Conservation (phyloP, 2,888 invertebrate genomes). For the Campaea margaritaria region DNA sequence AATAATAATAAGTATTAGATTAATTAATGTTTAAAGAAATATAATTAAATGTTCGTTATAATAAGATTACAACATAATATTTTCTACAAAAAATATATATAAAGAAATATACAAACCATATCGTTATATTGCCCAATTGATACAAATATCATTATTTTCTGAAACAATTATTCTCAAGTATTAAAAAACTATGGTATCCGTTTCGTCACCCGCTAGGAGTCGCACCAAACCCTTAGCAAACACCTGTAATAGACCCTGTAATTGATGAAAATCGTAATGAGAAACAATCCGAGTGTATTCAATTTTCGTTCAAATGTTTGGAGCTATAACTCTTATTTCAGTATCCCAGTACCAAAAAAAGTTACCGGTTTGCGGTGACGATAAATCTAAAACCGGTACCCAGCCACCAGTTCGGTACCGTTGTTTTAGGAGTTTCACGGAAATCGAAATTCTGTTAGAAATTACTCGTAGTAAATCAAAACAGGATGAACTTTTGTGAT, state of each 20-base stretch:
- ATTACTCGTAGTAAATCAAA: conserved; percentile 44
- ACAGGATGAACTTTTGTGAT: conserved; percentile 40
- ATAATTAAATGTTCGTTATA: too few species aligned
- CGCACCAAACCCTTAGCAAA: conserved; percentile 14
- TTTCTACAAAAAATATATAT: too few species aligned
- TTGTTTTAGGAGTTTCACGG: conserved; percentile 42
- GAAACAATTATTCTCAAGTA: not conserved
- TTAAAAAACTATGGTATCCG: not conserved
- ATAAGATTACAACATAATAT: too few species aligned
- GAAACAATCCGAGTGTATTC: conserved; percentile 47
- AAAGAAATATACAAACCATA: too few species aligned
- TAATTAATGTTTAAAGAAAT: too few species aligned
- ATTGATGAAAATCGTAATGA: conserved; percentile 55
- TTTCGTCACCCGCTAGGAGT: not conserved
- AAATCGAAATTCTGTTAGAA: conserved; percentile 46
- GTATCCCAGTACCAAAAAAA: conserved; percentile 41
- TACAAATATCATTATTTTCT: not conserved
- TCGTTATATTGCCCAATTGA: too few species aligned
- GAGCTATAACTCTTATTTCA: conserved; percentile 34
- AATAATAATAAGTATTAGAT: too few species aligned
- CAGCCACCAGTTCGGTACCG: conserved; percentile 21
- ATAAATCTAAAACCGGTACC: conserved; percentile 41
- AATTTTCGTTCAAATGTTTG: conserved; percentile 43
- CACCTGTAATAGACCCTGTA: conserved; percentile 31
- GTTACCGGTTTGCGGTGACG: conserved; percentile 42